Percentiles rank a stretch among this genome's conserved stretches.
Conservation (phyloP, 2,888 invertebrate genomes). For the Scaptomyza polygonia region DNA sequence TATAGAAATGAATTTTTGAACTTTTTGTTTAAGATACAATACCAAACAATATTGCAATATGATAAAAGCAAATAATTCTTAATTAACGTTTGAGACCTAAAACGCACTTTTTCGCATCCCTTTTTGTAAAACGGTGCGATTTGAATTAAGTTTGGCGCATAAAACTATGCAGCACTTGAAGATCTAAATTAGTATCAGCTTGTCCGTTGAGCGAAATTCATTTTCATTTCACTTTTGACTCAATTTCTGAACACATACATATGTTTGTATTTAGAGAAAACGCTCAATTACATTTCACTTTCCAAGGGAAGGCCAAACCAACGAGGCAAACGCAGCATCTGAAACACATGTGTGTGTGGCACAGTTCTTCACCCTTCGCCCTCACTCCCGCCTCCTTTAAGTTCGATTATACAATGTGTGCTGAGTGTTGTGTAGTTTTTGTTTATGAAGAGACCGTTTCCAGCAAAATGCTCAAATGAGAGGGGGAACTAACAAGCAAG, state of each 20-base stretch:
- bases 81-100: too few species aligned
- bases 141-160: conserved; percentile 46
- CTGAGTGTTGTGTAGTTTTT: conserved; percentile 32
- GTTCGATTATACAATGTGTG: conserved; percentile 65
- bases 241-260: conserved; percentile 45
- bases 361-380: conserved; percentile 6
- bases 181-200: not conserved
- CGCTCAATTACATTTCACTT: conserved; percentile 76
- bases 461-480: conserved; percentile 52
- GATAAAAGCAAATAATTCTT: too few species aligned
- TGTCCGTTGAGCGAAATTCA: conserved; percentile 36
- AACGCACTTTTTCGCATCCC: not conserved
- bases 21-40: too few species aligned
- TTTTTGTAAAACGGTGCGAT: not conserved
- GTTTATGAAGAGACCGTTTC: conserved; percentile 60
- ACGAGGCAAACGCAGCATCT: conserved; percentile 1
- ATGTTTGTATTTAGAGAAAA: conserved; percentile 51
- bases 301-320: conserved; percentile 69
- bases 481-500: conserved; percentile 25
- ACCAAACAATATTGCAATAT: too few species aligned
- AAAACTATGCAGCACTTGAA: conserved; percentile 66
- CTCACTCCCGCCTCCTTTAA: conserved; percentile 14
- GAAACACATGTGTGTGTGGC: conserved; percentile 1
- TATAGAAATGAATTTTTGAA: too few species aligned
- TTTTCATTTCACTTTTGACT: conserved; percentile 38